A percentile compares a stretch with the other conserved stretches of the same genome.
Conservation (phyloP, 2,888 invertebrate species). For the Eilema caniola region DNA sequence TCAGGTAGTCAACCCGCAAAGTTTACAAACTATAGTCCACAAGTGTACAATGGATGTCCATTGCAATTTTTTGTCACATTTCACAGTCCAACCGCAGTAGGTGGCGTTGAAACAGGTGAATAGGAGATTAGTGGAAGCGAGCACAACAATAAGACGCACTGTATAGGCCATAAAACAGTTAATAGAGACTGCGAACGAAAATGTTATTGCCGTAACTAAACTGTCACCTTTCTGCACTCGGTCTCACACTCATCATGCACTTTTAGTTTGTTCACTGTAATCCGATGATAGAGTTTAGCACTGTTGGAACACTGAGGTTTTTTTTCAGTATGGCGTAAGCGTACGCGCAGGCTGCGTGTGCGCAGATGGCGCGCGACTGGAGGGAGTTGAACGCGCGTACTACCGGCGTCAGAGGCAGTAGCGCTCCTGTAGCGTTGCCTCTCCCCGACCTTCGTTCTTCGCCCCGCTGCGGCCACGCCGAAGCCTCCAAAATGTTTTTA, state of each 20-base stretch:
- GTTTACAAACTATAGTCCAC: conserved; percentile 79
- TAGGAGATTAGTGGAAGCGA: conserved; percentile 80
- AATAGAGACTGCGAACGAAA: conserved; percentile 69
- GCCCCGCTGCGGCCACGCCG: conserved; percentile 52
- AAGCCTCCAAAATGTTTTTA: conserved; percentile 80
- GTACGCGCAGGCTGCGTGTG: conserved; percentile 73
- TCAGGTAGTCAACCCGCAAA: conserved; percentile 83
- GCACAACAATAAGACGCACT: conserved; percentile 82
- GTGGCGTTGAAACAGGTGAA: conserved; percentile 79
- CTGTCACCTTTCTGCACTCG: conserved; percentile 61
- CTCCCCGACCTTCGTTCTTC: conserved; percentile 47
- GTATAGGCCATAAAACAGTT: conserved; percentile 82
- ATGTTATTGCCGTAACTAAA: conserved; percentile 64
- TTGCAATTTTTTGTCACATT: conserved; percentile 86
- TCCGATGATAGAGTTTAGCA: conserved; percentile 66
- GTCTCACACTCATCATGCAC: conserved; percentile 52
- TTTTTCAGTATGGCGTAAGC: conserved; percentile 59
- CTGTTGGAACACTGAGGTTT: conserved; percentile 53
- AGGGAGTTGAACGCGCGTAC: conserved; percentile 83
- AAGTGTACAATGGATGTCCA: conserved; percentile 71
- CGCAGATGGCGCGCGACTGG: conserved; percentile 79
- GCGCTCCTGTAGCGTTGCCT: conserved; percentile 78
- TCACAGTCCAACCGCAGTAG: conserved; percentile 80
- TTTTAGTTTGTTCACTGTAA: conserved; percentile 74
- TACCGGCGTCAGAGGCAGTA: conserved; percentile 83